A percentile compares a stretch with the other conserved stretches of the same genome.
These are phyloP conservation scores for Caenorhabditis brenneri DNA, from an alignment of 1,140 invertebrate species.

Conservation along the genomic window DNA sequence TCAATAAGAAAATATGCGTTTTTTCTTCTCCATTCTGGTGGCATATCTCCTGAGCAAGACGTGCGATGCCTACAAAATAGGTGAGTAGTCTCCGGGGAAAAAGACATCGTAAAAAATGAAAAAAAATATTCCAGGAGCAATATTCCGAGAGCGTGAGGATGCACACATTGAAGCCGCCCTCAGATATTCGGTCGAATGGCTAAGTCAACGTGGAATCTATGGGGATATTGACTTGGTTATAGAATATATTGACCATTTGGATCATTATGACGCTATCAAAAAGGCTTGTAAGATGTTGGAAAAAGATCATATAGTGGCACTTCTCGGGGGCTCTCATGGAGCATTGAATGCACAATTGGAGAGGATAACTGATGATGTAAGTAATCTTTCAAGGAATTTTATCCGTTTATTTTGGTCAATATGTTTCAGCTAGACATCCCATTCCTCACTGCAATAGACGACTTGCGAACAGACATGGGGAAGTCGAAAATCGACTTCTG, in stretches of 20 bases:
- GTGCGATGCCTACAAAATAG: constrained; percentile 26
- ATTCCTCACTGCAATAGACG: constrained; percentile 63
- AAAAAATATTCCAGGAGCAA: constrained; percentile 59
- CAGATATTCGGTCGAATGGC: constrained; percentile 66
- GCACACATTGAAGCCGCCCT: constrained; percentile 67
- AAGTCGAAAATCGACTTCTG: constrained; percentile 60
- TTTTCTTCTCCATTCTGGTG: neutral
- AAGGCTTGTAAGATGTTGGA: constrained; percentile 65
- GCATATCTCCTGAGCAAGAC: neutral
- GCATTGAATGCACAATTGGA: constrained; percentile 60
- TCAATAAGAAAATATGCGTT: neutral
- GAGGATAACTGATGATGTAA: constrained; percentile 55
- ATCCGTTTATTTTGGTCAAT: neutral
- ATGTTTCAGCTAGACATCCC: constrained; percentile 65
- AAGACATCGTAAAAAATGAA: neutral
- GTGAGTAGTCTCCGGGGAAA: neutral
- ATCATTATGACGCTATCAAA: constrained; percentile 49
- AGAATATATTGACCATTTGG: constrained; percentile 49
- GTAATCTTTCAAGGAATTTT: neutral
- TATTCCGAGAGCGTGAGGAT: constrained; percentile 65
- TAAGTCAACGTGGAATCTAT: constrained; percentile 57
- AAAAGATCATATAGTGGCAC: constrained; percentile 60
- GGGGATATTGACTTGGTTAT: constrained; percentile 59
- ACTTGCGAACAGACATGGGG: constrained; percentile 47
- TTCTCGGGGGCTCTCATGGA: constrained; percentile 63